Evolutionary conservation across 2,888 invertebrate species (phyloP).

Genomic region (Griposia aprilina): DNA sequence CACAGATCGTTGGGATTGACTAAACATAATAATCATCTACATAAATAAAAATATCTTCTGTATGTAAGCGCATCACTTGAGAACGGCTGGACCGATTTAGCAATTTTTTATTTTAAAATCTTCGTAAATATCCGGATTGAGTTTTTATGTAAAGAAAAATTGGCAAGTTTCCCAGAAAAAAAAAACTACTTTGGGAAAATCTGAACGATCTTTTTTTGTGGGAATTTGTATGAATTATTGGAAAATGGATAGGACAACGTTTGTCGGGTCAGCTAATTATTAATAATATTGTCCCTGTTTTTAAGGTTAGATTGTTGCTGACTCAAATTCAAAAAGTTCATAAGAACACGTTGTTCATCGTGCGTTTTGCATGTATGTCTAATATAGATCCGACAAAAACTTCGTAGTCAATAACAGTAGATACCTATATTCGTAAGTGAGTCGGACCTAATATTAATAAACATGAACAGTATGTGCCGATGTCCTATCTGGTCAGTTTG

Average conservation of each 20-base stretch:
- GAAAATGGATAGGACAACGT: background rate
- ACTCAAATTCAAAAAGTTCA: background rate
- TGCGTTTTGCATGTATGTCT: background rate
- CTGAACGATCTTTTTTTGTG: background rate
- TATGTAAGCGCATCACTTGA: background rate
- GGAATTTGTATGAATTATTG: background rate
- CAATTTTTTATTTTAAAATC: background rate
- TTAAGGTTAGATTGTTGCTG: background rate
- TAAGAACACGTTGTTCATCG: background rate
- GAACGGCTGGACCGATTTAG: background rate
- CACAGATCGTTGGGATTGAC: background rate
- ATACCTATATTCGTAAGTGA: background rate
- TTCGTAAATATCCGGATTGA: background rate
- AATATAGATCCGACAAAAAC: background rate
- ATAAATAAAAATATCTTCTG: background rate
- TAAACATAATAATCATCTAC: background rate
- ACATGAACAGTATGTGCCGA: constrained; percentile 46
- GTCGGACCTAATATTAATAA: constrained; percentile 27
- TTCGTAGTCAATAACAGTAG: background rate
- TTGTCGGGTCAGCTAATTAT: background rate
- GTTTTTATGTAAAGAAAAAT: background rate
- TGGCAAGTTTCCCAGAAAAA: background rate
- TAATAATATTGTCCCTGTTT: background rate
- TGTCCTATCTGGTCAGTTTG: constrained; percentile 50
- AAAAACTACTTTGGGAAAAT: background rate